Evolutionary conservation across 2,888 invertebrate species (phyloP).

Genomic region (Notodonta dromedarius): DNA sequence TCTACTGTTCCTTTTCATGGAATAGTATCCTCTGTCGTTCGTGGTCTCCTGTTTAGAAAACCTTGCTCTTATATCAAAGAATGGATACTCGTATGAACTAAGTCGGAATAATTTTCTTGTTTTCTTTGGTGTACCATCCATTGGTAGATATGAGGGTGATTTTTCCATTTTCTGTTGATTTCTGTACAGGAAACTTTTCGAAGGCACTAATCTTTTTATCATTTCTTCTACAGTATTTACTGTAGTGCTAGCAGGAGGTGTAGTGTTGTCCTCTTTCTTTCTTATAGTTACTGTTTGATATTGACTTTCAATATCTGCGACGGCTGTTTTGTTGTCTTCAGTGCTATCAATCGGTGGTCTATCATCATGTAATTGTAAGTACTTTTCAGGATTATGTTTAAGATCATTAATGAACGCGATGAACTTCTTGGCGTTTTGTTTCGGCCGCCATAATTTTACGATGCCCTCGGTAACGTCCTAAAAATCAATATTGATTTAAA

Average conservation of each 20-base stretch:
- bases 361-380: slow-evolving; percentile 37
- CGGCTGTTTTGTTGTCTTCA: slow-evolving; percentile 17
- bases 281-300: slow-evolving; percentile 67
- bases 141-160: slow-evolving; percentile 71
- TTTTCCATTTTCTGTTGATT: slow-evolving; percentile 60
- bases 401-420: slow-evolving; percentile 64
- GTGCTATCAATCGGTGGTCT: slow-evolving; percentile 13
- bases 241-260: slow-evolving; percentile 22
- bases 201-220: slow-evolving; percentile 67
- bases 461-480: slow-evolving; percentile 73
- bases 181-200: slow-evolving; percentile 78
- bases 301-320: slow-evolving; percentile 52
- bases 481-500: slow-evolving; percentile 32
- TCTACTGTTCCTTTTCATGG: slow-evolving; percentile 65
- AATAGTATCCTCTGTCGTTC: slow-evolving; percentile 73
- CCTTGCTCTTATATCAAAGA: slow-evolving; percentile 63
- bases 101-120: slow-evolving; percentile 62
- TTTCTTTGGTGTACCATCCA: slow-evolving; percentile 65
- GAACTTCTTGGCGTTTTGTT: slow-evolving; percentile 66
- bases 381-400: slow-evolving; percentile 62
- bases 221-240: slow-evolving; percentile 68
- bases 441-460: slow-evolving; percentile 71
- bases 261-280: slow-evolving; percentile 39
- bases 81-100: slow-evolving; percentile 75
- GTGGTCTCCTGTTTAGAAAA: slow-evolving; percentile 60